A percentile compares a stretch with the other conserved stretches of the same genome.
These are phyloP conservation scores for Merluccius polli DNA, from an alignment of 2,797 vertebrate genomes.

Conservation along the genomic window DNA sequence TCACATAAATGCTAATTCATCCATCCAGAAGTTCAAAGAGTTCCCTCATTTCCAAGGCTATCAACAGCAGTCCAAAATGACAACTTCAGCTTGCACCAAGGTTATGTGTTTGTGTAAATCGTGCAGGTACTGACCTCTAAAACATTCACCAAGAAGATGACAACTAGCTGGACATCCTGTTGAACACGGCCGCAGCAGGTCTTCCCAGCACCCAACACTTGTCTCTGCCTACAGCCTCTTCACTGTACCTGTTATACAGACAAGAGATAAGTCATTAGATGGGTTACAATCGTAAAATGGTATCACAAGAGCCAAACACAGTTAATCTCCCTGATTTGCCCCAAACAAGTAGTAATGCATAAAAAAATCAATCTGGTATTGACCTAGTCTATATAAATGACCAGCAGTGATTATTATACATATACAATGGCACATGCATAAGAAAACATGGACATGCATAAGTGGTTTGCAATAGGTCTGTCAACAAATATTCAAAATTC, in stretches of 20 bases:
- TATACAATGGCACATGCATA: neutral
- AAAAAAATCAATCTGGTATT: neutral
- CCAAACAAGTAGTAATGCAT: neutral
- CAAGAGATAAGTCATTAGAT: slow-evolving; percentile 6
- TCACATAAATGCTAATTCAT: slow-evolving; percentile 43
- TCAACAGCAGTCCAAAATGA: slow-evolving; percentile 19
- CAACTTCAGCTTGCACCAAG: neutral
- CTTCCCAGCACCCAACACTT: slow-evolving; percentile 3
- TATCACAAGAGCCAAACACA: neutral
- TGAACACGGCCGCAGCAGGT: slow-evolving; percentile 6
- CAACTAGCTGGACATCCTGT: slow-evolving; percentile 54
- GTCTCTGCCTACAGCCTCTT: slow-evolving; percentile 11
- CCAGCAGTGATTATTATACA: neutral
- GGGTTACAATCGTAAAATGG: neutral
- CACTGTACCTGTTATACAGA: slow-evolving; percentile 43
- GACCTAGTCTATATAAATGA: neutral
- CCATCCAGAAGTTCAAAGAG: slow-evolving; percentile 38
- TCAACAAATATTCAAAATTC: too few species aligned
- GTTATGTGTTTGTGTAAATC: slow-evolving; percentile 4
- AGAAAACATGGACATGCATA: neutral
- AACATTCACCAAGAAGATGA: slow-evolving; percentile 64
- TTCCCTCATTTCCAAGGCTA: slow-evolving; percentile 23
- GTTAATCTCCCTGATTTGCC: neutral
- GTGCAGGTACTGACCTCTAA: slow-evolving; percentile 64
- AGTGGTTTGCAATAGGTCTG: neutral